These are phyloP conservation scores for Alligator sinensis DNA, from an alignment of 2,113 vertebrate genomes.

Conservation along the genomic window DNA sequence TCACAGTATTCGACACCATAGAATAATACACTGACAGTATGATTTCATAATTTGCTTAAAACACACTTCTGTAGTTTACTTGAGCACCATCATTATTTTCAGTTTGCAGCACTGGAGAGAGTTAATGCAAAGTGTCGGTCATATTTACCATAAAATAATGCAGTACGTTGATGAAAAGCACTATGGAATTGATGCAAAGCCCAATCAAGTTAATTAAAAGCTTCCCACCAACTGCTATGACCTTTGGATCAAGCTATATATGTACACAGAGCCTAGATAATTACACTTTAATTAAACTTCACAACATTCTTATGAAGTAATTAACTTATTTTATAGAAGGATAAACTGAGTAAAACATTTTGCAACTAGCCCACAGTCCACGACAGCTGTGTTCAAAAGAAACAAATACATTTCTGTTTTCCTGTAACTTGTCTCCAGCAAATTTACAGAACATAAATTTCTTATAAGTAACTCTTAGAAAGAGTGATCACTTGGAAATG, in stretches of 20 bases:
- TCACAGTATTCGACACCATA: neutral
- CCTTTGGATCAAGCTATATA: slow-evolving; percentile 45
- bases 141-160: slow-evolving; percentile 16
- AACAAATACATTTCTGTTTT: neutral
- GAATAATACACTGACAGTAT: neutral
- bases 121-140: slow-evolving; percentile 55
- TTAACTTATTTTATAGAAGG: slow-evolving; percentile 51
- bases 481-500: too few species aligned
- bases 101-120: neutral
- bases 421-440: neutral
- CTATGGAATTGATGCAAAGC: slow-evolving; percentile 36
- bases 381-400: neutral
- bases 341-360: slow-evolving; percentile 59
- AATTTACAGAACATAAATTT: neutral
- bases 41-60: neutral
- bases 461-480: neutral
- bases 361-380: slow-evolving; percentile 20
- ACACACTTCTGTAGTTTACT: neutral
- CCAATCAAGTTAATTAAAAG: slow-evolving; percentile 73
- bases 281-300: slow-evolving; percentile 70
- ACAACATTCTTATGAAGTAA: slow-evolving; percentile 41
- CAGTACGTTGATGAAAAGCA: neutral
- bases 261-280: slow-evolving; percentile 58
- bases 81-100: neutral
- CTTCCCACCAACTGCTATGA: slow-evolving; percentile 44